Base-by-base conservation (phyloP, 2,797 vertebrate genomes). In the Acrocephalus scirpaceus region DNA sequence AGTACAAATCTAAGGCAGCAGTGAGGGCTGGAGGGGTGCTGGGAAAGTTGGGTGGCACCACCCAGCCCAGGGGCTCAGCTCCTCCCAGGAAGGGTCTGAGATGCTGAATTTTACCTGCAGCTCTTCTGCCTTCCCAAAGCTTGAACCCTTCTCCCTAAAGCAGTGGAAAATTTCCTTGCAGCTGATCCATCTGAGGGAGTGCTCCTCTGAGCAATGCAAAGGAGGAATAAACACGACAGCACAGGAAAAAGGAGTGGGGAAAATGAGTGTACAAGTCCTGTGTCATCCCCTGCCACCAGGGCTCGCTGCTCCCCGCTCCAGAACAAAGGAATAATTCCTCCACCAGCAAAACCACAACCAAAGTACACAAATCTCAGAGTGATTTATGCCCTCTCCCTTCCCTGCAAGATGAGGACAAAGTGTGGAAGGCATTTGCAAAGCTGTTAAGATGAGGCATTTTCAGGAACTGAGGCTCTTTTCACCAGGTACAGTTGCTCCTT, bases 401-500 rank as follows among this genome's bases (percentile, higher is more conserved):
- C 29, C 36, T 75, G 47, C 32, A 62, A 64, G 80, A 85, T 23
- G 76, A 65, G 66, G 40, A 90, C 81, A 93, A 93, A 80, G 78
- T 32, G 44, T 48, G 62, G 75, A 77, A 83, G 83, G 51, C 66
- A 22, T 72, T 75, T 91, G 51, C 87, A 72, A 34, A 73, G 87
- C 90, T 73, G 85, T 45, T 58, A 17, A 29, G 47, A 51, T 38
- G 70, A 70, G 62, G 58, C 27, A 27, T 56, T 86, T 81, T 61
- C 76, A 84, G 87, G 73, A 58, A 86, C 92, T 90, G 87, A 88
- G 76, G 76, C 42, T 86, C 91, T 91, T 96, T 96, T 91, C 82
- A 91, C 29, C 66, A 73, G 1, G 42, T 16, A 91, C 89, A 93
- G 88, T 73, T 53, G 34, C 70, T 85, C 53, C 27, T 53, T 81